These are phyloP conservation scores for Pherbina coryleti DNA, from an alignment of 2,888 invertebrate genomes.

Conservation along the genomic window DNA sequence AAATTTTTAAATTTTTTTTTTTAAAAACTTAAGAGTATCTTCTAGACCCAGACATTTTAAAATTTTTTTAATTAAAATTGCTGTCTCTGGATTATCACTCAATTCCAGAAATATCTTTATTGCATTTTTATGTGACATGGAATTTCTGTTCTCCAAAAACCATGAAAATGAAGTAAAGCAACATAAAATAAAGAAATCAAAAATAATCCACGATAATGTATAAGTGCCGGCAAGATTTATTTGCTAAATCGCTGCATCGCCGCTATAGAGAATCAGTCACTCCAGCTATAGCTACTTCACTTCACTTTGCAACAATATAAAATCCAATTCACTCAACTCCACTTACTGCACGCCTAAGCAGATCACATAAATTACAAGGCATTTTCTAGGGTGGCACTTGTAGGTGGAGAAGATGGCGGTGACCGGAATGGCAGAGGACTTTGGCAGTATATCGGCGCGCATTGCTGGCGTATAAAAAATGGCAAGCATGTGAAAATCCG, in stretches of 20 bases:
- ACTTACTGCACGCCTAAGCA: constrained; percentile 53
- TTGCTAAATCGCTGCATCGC: constrained; percentile 14
- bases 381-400: constrained; percentile 28
- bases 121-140: no score
- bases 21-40: no score
- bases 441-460: constrained; percentile 7
- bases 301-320: background rate
- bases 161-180: background rate
- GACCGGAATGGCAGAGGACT: no score
- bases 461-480: constrained; percentile 16
- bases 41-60: no score
- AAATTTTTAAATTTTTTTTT: no score
- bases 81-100: no score
- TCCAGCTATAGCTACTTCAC: constrained; percentile 1
- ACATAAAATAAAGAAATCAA: constrained; percentile 26
- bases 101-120: no score
- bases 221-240: constrained; percentile 18
- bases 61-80: no score
- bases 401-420: background rate
- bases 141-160: no score
- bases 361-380: constrained; percentile 60
- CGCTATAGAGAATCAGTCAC: background rate
- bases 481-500: constrained; percentile 57
- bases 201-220: constrained; percentile 25
- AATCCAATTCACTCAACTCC: constrained; percentile 11